Percentiles rank a stretch among this genome's conserved stretches.
These are phyloP conservation scores for Upupa epops DNA, from an alignment of 2,113 vertebrate genomes.

Conservation along the genomic window DNA sequence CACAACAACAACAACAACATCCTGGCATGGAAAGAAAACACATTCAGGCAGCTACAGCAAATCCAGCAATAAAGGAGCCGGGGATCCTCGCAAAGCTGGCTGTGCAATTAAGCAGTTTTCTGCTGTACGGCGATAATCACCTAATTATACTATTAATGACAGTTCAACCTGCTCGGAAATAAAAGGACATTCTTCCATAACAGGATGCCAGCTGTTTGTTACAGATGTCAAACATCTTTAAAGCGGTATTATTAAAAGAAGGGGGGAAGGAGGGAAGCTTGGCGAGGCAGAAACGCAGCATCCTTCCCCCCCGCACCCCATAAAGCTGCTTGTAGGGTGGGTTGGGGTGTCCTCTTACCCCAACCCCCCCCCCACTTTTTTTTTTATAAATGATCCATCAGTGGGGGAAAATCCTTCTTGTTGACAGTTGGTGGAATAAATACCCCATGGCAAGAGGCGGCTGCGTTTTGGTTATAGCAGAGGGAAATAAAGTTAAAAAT, in stretches of 20 bases:
- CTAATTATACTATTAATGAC: conserved; percentile 89
- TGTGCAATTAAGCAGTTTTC: conserved; percentile 84
- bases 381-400: neutral
- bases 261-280: neutral
- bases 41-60: conserved; percentile 75
- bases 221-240: conserved; percentile 85
- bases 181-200: conserved; percentile 82
- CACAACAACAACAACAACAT: conserved; percentile 31
- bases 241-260: conserved; percentile 72
- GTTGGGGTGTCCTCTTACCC: neutral
- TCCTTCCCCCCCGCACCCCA: no score
- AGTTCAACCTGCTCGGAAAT: conserved; percentile 84
- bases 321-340: neutral
- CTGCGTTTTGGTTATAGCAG: conserved; percentile 66
- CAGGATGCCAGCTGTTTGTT: conserved; percentile 83
- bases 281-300: conserved; percentile 31
- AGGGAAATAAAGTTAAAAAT: neutral
- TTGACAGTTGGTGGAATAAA: conserved; percentile 36
- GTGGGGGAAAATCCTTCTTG: neutral
- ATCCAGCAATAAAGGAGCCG: conserved; percentile 74
- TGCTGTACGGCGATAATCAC: conserved; percentile 83
- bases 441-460: conserved; percentile 42
- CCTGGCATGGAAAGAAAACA: conserved; percentile 65
- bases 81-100: conserved; percentile 72
- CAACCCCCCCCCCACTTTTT: no score